Base-by-base conservation (phyloP, 1,140 invertebrate species). In the Conus ventricosus region DNA sequence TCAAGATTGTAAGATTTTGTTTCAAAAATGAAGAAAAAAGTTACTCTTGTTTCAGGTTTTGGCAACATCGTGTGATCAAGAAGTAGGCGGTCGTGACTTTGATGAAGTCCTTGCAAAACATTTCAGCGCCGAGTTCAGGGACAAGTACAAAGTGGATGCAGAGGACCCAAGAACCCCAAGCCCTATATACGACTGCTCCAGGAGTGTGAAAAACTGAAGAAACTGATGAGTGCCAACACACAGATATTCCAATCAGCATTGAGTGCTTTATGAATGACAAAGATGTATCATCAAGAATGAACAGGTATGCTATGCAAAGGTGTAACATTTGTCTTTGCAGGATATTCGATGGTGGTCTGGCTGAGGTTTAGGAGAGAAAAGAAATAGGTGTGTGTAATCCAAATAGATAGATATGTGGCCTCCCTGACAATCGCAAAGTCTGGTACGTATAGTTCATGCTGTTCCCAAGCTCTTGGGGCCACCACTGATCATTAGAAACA, bases 221-320 rank as follows among this genome's bases (percentile, higher is more conserved):
- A 99, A 94, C 98, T 99, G 95, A 99, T 99, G 99, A 99, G 98
- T 25, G 98, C 99, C 0, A 99, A 99, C 95, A 98, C 94, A 67
- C 95, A 94, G 80, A 97, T 67, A 96, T 99, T 91, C 99, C 99
- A 0, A 95, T 99, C 20, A 98, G 98, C 95, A 99, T 99, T 92
- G 99, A 99, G 95, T 99, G 99, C 94, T 99, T 99, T 91, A 99
- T 99, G 97, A 97, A 99, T 57, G 99, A 99, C 91, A 97, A 97
- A 91, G 99, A 99, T 96, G 99, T 99, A 0, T 97, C 96, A 87
- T 97, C 97, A 11, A 95, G 94, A 89, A 96, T 97, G 95, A 95
- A 96, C 90, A 95, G 96, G 96, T 96, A 60, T 8, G 57, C 57
- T 60, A 15, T 8, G 8, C 15, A 15, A 11, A 15, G 57, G 15